Evolutionary conservation across 2,888 invertebrate genomes (phyloP), one percentile per base, ranked within the genome.

Genomic region (Rhagium mordax): DNA sequence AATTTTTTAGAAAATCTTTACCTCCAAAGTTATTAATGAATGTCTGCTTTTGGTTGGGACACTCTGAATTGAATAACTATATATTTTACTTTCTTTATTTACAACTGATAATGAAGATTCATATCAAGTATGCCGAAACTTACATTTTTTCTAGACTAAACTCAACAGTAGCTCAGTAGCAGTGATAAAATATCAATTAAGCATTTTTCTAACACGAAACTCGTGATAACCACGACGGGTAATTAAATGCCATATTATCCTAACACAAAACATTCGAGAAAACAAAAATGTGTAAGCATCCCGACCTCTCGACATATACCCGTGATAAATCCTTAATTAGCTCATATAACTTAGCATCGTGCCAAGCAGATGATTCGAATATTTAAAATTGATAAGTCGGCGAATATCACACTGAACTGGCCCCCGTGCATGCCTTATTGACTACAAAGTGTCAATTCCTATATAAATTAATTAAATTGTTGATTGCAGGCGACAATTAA

Each of bases 211-310:
- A 41, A 41, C 41, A n/a, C n/a, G 4, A 41, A 41, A 3, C 13
- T 2, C 4, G 4, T 1, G 41, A 41, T 41, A 41, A 41, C 41
- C n/a, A 41, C 13, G n/a, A 41, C 4, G 4, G n/a, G 41, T 41
- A 55, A 55, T 55, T 55, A 55, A 24, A 55, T 24, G 55, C 55
- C 55, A 18, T 51, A 24, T 55, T 55, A 24, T 55, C 55, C 55
- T 24, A 18, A 51, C 51, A 51, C 51, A 55, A 24, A 55, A 20
- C 55, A 24, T 20, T 51, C 3, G 51, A 24, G 27, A 51, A 24
- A 55, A 55, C 55, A 55, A 55, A 55, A 55, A 55, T 55, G 7
- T 51, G 3, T 51, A 55, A 20, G 41, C n/a, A 41, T n/a, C 4
- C n/a, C 41, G 41, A 41, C 41, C 41, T 41, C n/a, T n/a, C 41